Evolutionary conservation across 2,113 vertebrate species (phyloP), one percentile per base, ranked within the genome.

Genomic region (Nyctibius bracteatus): DNA sequence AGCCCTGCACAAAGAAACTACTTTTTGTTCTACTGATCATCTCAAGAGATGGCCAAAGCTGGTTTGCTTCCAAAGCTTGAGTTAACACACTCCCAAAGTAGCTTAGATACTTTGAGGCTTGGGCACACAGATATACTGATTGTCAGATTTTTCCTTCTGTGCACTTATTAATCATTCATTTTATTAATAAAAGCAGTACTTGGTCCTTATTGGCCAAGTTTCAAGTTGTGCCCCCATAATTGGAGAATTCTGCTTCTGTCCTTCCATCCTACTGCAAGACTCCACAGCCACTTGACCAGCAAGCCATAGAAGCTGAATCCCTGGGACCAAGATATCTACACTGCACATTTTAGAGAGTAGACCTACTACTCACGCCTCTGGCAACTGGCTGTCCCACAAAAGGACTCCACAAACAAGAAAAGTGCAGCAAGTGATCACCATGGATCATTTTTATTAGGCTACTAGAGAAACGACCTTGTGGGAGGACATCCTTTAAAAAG

Each of bases 401-500:
- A 74, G 25, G 52, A 14, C 33, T 55, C 52, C 28, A 59, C 24
- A 88, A 74, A 63, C 23, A 55, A 88, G 28, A 44, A 21, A 88
- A 85, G 18, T 22, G 20, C 27, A 88, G 83, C 30, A 92, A 71
- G 33, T 46, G 44, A 93, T 84, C 75, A 62, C 43, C 54, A 61
- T 51, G 31, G 61, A 84, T 92, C 35, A n/a, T 37, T 94, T 93
- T 62, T 90, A 88, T 58, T 78, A 55, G 78, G 68, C 77, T 83
- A 79, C 39, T 7, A 21, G 87, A 83, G 61, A 91, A 96, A 88
- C 2, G 65, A 96, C 74, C 78, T 96, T 95, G 94, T 37, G 16
- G 41, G 71, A 96, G 94, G 67, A 63, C 90, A 95, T 95, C 86
- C 73, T 94, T 96, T 73, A 62, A 87, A 77, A 94, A 91, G 71